A percentile compares a stretch with the other conserved stretches of the same genome.
phyloP scores from a whole-genome alignment of 1,140 invertebrate species.

The Eciton burchellii region DNA sequence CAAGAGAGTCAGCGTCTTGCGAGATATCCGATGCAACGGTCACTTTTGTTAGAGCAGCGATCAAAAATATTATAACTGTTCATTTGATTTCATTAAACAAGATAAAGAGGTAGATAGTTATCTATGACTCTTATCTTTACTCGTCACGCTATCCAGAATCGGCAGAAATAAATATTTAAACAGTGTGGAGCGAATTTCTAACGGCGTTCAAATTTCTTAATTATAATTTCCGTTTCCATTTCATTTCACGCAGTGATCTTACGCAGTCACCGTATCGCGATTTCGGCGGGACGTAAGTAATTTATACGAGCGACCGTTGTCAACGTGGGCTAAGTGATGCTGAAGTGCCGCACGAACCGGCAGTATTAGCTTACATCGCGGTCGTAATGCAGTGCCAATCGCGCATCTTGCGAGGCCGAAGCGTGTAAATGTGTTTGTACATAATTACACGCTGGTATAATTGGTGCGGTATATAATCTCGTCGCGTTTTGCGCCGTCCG shows the following conservation, averaged over 20 bases:
- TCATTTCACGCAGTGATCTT: conserved; percentile 24
- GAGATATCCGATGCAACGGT: too few species aligned
- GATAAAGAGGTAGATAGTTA: too few species aligned
- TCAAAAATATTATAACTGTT: too few species aligned
- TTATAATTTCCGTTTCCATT: too few species aligned
- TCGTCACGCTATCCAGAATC: too few species aligned
- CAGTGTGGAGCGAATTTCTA: too few species aligned
- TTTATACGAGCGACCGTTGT: conserved; percentile 53
- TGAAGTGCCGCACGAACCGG: conserved; percentile 31
- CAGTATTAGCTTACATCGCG: conserved; percentile 48
- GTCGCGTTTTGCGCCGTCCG: conserved; percentile 9
- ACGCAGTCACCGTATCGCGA: conserved; percentile 37
- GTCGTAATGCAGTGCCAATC: conserved; percentile 19
- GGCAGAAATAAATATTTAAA: too few species aligned
- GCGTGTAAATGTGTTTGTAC: conserved; percentile 30
- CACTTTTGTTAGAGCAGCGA: too few species aligned
- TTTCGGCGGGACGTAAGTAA: conserved; percentile 42
- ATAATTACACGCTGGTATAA: conserved; percentile 34
- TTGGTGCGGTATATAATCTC: conserved; percentile 40
- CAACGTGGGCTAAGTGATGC: conserved; percentile 40
- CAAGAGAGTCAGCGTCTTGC: too few species aligned
- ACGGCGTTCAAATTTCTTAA: too few species aligned
- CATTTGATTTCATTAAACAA: too few species aligned
- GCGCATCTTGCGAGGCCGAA: conserved; percentile 35
- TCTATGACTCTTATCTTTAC: too few species aligned